phyloP scores from a whole-genome alignment of 2,888 invertebrate genomes.

The Stenolophus ochropezus region DNA sequence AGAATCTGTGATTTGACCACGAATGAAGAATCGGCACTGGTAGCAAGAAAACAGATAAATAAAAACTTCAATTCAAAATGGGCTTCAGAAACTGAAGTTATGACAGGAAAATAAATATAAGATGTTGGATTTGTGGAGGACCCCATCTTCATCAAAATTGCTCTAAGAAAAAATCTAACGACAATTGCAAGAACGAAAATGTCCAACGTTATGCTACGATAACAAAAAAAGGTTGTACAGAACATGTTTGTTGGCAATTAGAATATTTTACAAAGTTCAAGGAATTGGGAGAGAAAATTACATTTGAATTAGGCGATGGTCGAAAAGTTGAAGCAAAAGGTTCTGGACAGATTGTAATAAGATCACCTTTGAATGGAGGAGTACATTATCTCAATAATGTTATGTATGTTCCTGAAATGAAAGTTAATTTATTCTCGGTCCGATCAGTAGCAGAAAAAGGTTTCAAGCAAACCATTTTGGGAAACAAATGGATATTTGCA shows the following conservation, averaged over 20 bases:
- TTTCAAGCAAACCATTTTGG: slow-evolving; percentile 51
- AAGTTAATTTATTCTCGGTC: slow-evolving; percentile 58
- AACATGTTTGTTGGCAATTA: slow-evolving; percentile 58
- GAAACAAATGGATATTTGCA: not conserved
- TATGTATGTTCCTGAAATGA: slow-evolving; percentile 58
- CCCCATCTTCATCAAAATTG: not conserved
- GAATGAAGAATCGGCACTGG: slow-evolving; percentile 19
- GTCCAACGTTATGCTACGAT: too few relatives aligned
- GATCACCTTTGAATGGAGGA: slow-evolving; percentile 47
- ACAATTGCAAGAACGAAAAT: too few relatives aligned
- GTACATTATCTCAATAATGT: slow-evolving; percentile 57
- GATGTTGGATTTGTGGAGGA: not conserved
- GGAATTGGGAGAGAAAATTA: slow-evolving; percentile 28
- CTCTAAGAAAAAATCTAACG: not conserved
- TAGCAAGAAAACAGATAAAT: not conserved
- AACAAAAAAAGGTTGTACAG: slow-evolving; percentile 40
- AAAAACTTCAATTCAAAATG: not conserved
- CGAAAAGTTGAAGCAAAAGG: slow-evolving; percentile 50
- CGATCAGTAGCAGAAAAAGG: slow-evolving; percentile 50
- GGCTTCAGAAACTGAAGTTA: not conserved
- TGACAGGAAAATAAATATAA: not conserved
- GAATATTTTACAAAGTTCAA: slow-evolving; percentile 51
- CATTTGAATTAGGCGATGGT: slow-evolving; percentile 52
- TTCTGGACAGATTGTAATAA: slow-evolving; percentile 39
- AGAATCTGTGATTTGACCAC: slow-evolving; percentile 13